Conservation (phyloP, 1,140 invertebrate genomes). For the Spodoptera litura region DNA sequence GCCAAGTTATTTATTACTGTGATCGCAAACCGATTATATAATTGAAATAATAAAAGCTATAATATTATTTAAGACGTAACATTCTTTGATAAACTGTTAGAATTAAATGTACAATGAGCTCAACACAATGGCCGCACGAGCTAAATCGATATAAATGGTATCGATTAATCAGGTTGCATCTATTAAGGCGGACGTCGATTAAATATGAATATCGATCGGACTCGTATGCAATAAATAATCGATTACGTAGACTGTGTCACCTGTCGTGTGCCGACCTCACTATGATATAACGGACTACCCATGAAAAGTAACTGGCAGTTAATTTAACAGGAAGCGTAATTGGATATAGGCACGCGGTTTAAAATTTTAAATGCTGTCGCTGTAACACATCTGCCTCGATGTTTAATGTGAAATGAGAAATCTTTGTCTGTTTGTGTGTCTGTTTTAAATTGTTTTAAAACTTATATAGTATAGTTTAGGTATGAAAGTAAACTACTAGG, state of each 20-base stretch:
- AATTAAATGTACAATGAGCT: conserved; percentile 2
- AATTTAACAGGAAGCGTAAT: conserved; percentile 51
- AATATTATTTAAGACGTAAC: conserved; percentile 6
- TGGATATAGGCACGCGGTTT: conserved; percentile 40
- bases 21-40: not conserved
- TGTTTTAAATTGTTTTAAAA: too few species aligned
- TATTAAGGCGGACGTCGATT: conserved; percentile 35
- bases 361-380: conserved; percentile 33
- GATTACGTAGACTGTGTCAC: conserved; percentile 59
- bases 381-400: conserved; percentile 20
- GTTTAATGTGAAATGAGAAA: conserved; percentile 22
- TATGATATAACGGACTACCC: conserved; percentile 54
- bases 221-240: conserved; percentile 48
- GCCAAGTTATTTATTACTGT: too few species aligned
- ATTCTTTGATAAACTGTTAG: conserved; percentile 15
- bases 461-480: too few species aligned
- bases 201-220: conserved; percentile 45
- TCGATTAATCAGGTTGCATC: conserved; percentile 47
- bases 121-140: conserved; percentile 31
- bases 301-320: conserved; percentile 50
- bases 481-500: too few species aligned
- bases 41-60: not conserved
- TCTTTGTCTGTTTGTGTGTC: not conserved
- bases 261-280: conserved; percentile 44
- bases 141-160: conserved; percentile 36